Evolutionary conservation across 2,888 invertebrate genomes (phyloP).

Genomic region (Thymelicus lineola): DNA sequence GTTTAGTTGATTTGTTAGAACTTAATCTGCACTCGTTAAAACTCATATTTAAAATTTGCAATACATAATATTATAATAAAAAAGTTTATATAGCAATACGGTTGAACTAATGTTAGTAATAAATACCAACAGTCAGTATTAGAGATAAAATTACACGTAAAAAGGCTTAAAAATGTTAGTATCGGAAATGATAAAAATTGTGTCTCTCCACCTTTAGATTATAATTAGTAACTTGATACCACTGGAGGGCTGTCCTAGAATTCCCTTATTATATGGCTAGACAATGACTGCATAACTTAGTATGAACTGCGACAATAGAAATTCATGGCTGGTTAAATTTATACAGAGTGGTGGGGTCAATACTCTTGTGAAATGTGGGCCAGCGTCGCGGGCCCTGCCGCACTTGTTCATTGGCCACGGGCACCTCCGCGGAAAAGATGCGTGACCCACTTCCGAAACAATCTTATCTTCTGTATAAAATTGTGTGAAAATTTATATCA

Average conservation of each 20-base stretch:
- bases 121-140: too few relatives aligned
- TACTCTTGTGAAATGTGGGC: slow-evolving; percentile 59
- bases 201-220: too few relatives aligned
- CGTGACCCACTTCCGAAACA: slow-evolving; percentile 2
- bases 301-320: slow-evolving; percentile 49
- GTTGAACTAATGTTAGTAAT: too few relatives aligned
- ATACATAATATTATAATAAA: not conserved
- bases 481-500: not conserved
- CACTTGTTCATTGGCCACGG: slow-evolving; percentile 47
- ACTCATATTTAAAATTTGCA: too few relatives aligned
- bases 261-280: slow-evolving; percentile 34
- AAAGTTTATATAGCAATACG: too few relatives aligned
- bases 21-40: too few relatives aligned
- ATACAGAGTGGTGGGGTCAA: slow-evolving; percentile 66
- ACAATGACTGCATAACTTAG: slow-evolving; percentile 39
- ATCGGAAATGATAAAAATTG: too few relatives aligned
- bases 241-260: slow-evolving; percentile 35
- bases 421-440: slow-evolving; percentile 21
- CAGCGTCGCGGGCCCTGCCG: slow-evolving; percentile 56
- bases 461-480: slow-evolving; percentile 1
- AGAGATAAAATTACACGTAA: too few relatives aligned
- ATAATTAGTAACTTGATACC: slow-evolving; percentile 22
- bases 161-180: too few relatives aligned
- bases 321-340: slow-evolving; percentile 63
- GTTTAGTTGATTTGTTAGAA: too few relatives aligned